Percentiles rank a stretch among this genome's conserved stretches.
Conservation (phyloP, 2,797 vertebrate genomes). For the Micropoecilia bifurca region DNA sequence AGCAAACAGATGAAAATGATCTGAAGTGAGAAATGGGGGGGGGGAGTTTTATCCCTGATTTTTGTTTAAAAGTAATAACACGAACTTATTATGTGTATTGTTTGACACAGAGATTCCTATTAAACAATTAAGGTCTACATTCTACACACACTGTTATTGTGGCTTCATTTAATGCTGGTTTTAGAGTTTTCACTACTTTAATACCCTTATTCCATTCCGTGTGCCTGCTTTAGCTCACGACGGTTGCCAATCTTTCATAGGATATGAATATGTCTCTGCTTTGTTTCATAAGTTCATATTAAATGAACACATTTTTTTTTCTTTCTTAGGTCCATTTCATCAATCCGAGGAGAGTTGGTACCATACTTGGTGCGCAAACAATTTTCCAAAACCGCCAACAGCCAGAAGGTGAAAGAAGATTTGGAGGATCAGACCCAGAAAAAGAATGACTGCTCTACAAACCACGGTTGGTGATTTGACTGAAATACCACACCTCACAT, state of each 20-base stretch:
- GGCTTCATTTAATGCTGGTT: background rate
- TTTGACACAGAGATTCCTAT: background rate
- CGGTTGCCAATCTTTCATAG: background rate
- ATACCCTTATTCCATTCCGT: background rate
- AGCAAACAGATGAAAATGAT: slow-evolving; percentile 56
- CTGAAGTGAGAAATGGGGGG: slow-evolving; percentile 66
- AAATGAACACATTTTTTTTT: background rate
- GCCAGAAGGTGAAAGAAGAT: slow-evolving; percentile 79
- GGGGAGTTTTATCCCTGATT: slow-evolving; percentile 71
- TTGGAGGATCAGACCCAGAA: slow-evolving; percentile 80
- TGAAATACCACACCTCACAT: background rate
- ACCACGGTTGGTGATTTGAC: slow-evolving; percentile 76
- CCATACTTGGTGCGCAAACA: slow-evolving; percentile 95
- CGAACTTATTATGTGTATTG: background rate
- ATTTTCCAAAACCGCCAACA: slow-evolving; percentile 85
- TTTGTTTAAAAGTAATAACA: slow-evolving; percentile 14
- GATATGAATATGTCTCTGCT: background rate
- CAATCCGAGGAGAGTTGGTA: slow-evolving; percentile 93
- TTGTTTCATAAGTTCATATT: background rate
- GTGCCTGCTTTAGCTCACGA: background rate
- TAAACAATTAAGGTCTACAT: background rate
- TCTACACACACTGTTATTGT: background rate
- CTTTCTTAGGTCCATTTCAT: slow-evolving; percentile 87
- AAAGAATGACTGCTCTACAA: slow-evolving; percentile 81
- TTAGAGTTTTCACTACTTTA: background rate